Conservation (phyloP, 2,797 vertebrate genomes). For the Acipenser oxyrinchus region DNA sequence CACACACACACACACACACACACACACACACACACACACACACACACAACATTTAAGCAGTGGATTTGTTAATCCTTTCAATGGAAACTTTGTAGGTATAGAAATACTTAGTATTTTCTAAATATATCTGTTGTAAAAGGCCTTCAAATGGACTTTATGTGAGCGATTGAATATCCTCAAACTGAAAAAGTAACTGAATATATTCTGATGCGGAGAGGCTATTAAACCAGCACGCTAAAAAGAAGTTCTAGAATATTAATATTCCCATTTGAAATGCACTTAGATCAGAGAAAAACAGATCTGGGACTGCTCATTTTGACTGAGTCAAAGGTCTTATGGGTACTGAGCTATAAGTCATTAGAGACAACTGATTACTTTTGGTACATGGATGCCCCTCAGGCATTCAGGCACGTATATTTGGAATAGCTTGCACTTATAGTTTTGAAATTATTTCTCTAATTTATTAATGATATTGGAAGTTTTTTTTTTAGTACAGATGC, state of each 20-base stretch:
- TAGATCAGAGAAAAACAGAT: conserved; percentile 36
- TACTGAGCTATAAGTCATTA: conserved; percentile 25
- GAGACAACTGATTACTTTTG: conserved; percentile 32
- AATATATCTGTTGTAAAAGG: no score
- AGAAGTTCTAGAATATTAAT: conserved; percentile 32
- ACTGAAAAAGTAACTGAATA: neutral
- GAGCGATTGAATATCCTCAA: no score
- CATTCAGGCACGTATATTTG: conserved; percentile 1
- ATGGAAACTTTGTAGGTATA: no score
- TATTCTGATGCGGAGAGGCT: conserved; percentile 12
- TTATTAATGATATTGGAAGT: conserved; percentile 10
- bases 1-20: conserved; percentile 8
- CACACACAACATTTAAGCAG: neutral
- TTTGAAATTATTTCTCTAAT: conserved; percentile 10
- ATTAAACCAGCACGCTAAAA: conserved; percentile 18
- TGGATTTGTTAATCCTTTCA: no score
- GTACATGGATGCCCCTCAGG: conserved; percentile 2
- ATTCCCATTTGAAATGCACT: conserved; percentile 27
- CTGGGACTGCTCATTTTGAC: conserved; percentile 40
- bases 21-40: conserved; percentile 6
- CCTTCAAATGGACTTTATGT: no score
- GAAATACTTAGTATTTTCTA: no score
- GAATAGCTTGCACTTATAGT: neutral
- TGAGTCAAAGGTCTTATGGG: conserved; percentile 24
- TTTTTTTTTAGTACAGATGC: neutral